Evolutionary conservation across 2,113 vertebrate genomes (phyloP), one percentile per base, ranked within the genome.

Genomic region (Oryzias woworae): DNA sequence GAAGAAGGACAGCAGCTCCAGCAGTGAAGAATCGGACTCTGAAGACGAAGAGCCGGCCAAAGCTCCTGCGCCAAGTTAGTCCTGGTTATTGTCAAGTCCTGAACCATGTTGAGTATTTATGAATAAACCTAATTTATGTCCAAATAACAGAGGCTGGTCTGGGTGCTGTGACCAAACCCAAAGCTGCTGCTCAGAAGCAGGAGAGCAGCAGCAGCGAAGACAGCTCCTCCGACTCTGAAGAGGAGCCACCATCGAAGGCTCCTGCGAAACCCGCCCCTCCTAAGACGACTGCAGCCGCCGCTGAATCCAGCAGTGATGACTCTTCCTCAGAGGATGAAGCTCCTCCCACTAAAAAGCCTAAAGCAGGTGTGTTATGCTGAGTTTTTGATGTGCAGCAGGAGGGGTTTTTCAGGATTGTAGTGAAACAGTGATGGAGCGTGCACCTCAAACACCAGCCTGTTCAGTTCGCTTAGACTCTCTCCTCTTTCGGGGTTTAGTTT

Each of bases 1-100:
- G 67, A 92, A 92, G 70, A 91, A 91, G 65, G 92, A 94, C 81
- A 80, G 58, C 62, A 94, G 92, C 70, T 94, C 92, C 0, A 93
- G 92, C 83, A 94, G 92, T 62, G 92, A 94, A 58, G 89, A 91
- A 3, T 93, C 92, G 0, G 92, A 93, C 65, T 92, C 91, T 41
- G 92, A 92, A 22, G 90, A 91, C 0, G 90, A 91, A 42, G 57
- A 75, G 69, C 48, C 85, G 0, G 48, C 83, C 24, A 92, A 91
- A 77, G 65, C 78, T 4, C 45, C 87, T n/a, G 66, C 73, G n/a
- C 14, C 61, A 31, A 90, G 92, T 93, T 28, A 78, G 59, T 74
- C 16, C 3, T n/a, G 18, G 20, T 48, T 17, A 2, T 20, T 10
- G 12, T 48, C 10, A 7, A 18, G n/a, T 3, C 10, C 6, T 1